These are phyloP conservation scores for Calyptomena viridis DNA, from an alignment of 2,113 vertebrate species.

Conservation along the genomic window DNA sequence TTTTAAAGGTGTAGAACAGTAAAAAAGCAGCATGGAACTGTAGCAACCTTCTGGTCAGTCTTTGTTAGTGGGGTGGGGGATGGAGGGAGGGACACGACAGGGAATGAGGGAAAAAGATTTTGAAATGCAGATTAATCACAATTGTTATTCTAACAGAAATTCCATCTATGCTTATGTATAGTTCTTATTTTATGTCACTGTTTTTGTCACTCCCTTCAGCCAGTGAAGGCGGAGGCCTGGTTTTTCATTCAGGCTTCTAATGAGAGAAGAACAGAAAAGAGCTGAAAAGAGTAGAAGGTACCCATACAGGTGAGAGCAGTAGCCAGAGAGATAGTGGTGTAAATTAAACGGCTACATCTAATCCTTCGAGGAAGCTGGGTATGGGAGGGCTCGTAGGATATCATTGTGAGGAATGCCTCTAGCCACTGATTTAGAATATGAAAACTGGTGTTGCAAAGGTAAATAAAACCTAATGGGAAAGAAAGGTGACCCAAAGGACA, in stretches of 20 bases:
- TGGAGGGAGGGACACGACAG: background rate
- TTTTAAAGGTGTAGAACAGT: background rate
- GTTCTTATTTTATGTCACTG: background rate
- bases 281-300: constrained; percentile 43
- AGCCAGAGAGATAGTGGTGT: constrained; percentile 1
- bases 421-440: background rate
- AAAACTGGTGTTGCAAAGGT: background rate
- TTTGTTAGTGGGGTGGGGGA: background rate
- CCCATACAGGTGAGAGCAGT: constrained; percentile 6
- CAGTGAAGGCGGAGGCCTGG: background rate
- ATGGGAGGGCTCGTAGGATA: background rate
- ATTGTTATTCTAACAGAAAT: constrained; percentile 25
- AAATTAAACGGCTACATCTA: constrained; percentile 9
- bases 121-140: constrained; percentile 9
- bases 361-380: background rate
- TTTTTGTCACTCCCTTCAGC: constrained; percentile 4
- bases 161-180: background rate
- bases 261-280: constrained; percentile 29
- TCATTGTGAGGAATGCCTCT: background rate
- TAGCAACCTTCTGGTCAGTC: background rate
- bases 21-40: background rate
- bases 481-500: background rate
- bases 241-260: constrained; percentile 38
- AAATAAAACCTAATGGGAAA: background rate
- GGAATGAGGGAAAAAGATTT: background rate